Evolutionary conservation across 35 echinoderm and acorn worm genomes (phyloP).

Genomic region (Antedon bifida): DNA sequence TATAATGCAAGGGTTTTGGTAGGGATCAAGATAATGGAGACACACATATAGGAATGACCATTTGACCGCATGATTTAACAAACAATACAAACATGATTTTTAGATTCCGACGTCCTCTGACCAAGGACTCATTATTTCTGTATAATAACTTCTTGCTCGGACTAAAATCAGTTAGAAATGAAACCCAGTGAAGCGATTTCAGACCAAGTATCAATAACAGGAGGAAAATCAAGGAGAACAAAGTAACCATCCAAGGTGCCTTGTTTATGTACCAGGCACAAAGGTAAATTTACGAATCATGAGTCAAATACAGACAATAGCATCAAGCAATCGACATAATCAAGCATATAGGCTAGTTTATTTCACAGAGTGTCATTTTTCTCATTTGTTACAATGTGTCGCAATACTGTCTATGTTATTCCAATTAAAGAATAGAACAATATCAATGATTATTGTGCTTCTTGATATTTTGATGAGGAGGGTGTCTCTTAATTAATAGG

Average conservation of each 20-base stretch:
- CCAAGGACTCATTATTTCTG: not conserved
- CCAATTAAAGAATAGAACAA: not conserved
- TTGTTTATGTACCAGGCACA: not conserved
- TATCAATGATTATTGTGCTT: not conserved
- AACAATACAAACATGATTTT: too few species aligned
- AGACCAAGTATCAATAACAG: not conserved
- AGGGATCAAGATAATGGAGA: too few species aligned
- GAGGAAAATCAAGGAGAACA: not conserved
- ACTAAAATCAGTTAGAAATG: not conserved
- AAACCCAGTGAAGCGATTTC: not conserved
- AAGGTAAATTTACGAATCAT: not conserved
- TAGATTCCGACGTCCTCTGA: too few species aligned
- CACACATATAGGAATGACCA: too few species aligned
- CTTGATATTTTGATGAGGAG: not conserved
- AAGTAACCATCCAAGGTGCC: not conserved
- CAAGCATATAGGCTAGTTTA: not conserved
- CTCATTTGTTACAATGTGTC: not conserved
- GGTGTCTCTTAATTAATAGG: not conserved
- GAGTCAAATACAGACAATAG: not conserved
- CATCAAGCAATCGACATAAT: not conserved
- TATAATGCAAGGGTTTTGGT: too few species aligned
- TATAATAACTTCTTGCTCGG: not conserved
- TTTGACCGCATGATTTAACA: too few species aligned
- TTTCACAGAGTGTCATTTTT: not conserved
- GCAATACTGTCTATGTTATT: not conserved